A percentile compares a stretch with the other conserved stretches of the same genome.
phyloP scores from a whole-genome alignment of 2,888 invertebrate species.

The Congeria kusceri region DNA sequence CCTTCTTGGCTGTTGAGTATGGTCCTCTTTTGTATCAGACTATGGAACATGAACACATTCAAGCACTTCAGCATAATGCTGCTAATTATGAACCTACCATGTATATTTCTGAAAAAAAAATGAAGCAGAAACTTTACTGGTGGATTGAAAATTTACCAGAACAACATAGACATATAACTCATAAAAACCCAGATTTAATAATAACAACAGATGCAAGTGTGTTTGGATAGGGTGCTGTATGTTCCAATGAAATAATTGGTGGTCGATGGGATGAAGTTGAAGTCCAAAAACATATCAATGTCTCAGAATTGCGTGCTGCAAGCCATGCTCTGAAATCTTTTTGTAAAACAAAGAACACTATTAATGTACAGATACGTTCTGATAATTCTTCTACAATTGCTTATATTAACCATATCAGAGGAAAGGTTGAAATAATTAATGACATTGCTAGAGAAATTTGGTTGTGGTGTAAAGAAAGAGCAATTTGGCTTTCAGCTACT shows the following conservation, averaged over 20 bases:
- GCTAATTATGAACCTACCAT: constrained; percentile 8
- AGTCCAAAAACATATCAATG: constrained; percentile 4
- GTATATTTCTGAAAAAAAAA: neutral
- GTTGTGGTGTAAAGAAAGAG: constrained; percentile 35
- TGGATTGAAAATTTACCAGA: constrained; percentile 14
- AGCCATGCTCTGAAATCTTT: constrained; percentile 11
- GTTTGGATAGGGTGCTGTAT: constrained; percentile 10
- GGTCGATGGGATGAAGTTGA: constrained; percentile 4
- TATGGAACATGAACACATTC: neutral
- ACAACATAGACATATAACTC: constrained; percentile 13
- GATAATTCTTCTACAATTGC: too few species aligned
- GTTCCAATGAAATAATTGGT: constrained; percentile 1
- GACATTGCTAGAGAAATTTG: neutral
- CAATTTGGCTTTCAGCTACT: constrained; percentile 44
- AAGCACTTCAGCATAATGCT: neutral
- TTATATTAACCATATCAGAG: too few species aligned
- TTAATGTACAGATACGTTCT: constrained; percentile 16
- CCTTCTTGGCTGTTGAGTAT: constrained; percentile 25
- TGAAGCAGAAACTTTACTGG: constrained; percentile 14
- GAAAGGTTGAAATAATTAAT: too few species aligned
- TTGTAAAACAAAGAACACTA: neutral
- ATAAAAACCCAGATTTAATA: constrained; percentile 11
- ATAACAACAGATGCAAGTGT: constrained; percentile 16
- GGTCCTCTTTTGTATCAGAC: constrained; percentile 16
- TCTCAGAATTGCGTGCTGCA: constrained; percentile 13